Evolutionary conservation across 2,113 vertebrate genomes (phyloP).

Genomic region (Nycticebus coucang): DNA sequence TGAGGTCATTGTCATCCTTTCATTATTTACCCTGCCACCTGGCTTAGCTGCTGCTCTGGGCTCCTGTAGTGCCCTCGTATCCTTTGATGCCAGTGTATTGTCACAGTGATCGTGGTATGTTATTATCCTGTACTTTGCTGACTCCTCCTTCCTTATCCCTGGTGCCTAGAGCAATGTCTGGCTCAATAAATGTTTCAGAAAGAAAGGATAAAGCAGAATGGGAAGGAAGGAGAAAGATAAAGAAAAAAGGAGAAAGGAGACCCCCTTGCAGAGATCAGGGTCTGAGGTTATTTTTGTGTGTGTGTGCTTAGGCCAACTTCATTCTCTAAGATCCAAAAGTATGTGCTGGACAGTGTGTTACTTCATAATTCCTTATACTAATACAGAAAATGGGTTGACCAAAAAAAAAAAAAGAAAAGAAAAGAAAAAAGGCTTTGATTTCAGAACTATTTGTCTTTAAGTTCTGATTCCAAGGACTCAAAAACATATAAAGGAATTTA

Average conservation of each 20-base stretch:
- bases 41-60: not conserved
- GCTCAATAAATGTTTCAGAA: not conserved
- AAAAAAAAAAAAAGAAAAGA: not conserved
- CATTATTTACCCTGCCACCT: not conserved
- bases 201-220: not conserved
- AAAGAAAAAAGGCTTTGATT: not conserved
- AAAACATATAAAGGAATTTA: not conserved
- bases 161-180: not conserved
- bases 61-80: not conserved
- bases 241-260: not conserved
- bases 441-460: constrained; percentile 39
- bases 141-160: not conserved
- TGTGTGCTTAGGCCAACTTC: not conserved
- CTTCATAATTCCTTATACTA: not conserved
- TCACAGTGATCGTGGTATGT: not conserved
- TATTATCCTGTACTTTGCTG: not conserved
- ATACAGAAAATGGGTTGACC: not conserved
- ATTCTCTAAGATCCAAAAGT: not conserved
- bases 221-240: not conserved
- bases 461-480: not conserved
- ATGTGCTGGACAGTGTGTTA: not conserved
- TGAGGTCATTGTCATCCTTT: not conserved
- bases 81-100: not conserved
- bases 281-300: not conserved
- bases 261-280: not conserved